Evolutionary conservation across 1,140 invertebrate species (phyloP), one percentile per base, ranked within the genome.

Genomic region (Samia ricini): DNA sequence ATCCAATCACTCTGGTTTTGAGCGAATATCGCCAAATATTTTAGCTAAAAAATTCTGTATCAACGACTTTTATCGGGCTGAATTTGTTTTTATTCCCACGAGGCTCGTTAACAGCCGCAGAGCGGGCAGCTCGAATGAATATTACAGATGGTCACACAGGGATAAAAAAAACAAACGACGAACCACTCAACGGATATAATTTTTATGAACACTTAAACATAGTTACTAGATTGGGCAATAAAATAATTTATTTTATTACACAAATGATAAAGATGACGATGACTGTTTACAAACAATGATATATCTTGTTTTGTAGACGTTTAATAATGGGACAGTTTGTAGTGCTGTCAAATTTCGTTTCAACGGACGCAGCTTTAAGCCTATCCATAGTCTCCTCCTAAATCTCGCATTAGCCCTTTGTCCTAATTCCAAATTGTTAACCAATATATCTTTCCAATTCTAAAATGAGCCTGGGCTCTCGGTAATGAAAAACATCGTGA

Each of bases 51-150:
- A 42, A 42, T 42, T 15, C 33, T 42, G 4, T 42, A 12, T 15
- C 15, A 15, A 1, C 7, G 3, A 15, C 15, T 10, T 42, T 42
- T 42, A 42, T 42, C 10, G 15, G 12, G 33, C 33, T 15, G 33
- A 15, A 15, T 10, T 42, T 12, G 10, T 36, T 42, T 60, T 65
- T n/a, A 56, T 18, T 12, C 26, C 7, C 33, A 22, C 48, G n/a
- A n/a, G 29, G 10, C 58, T 60, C 56, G 56, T 60, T 60, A 60
- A 22, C 58, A 60, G 20, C 26, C 23, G 22, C 52, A 55, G 18
- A 56, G 42, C 58, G 48, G n/a, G 2, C 42, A 36, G 21, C 22
- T 1, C 19, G 19, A n/a, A 50, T 60, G 58, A 51, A 50, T 60
- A 60, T 60, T 60, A 51, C 58, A 60, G 18, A 8, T 49, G 15